A percentile compares a stretch with the other conserved stretches of the same genome.
These are phyloP conservation scores for Rhimphoctona megacephalus DNA, from an alignment of 2,888 invertebrate species.

Conservation along the genomic window DNA sequence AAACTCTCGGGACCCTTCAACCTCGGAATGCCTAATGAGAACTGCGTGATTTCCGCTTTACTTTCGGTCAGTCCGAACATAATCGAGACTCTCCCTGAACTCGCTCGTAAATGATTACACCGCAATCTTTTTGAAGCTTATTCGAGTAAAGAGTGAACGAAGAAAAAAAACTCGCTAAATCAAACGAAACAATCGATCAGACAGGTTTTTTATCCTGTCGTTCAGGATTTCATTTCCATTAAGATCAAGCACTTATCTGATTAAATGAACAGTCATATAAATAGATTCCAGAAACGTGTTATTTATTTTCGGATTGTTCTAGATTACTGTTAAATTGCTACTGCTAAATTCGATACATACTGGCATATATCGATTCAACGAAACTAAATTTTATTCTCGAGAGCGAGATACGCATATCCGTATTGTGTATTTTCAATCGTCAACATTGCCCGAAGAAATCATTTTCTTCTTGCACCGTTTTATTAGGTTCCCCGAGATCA, in stretches of 20 bases:
- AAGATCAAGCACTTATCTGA: conserved; percentile 33
- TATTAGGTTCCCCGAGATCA: neutral
- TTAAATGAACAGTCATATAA: conserved; percentile 1
- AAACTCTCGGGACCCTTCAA: conserved; percentile 72
- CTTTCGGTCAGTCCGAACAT: conserved; percentile 67
- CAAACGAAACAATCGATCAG: conserved; percentile 37
- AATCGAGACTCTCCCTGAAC: conserved; percentile 53
- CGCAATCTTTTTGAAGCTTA: conserved; percentile 42
- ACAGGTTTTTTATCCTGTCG: conserved; percentile 9
- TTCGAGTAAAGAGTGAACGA: conserved; percentile 18
- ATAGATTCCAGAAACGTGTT: neutral
- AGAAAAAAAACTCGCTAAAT: conserved; percentile 20
- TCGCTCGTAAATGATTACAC: conserved; percentile 54
- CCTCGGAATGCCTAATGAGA: conserved; percentile 82
- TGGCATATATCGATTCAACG: neutral
- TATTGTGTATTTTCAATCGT: neutral
- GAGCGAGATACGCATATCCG: neutral
- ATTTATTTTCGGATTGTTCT: neutral
- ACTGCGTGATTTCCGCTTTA: conserved; percentile 78
- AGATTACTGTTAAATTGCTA: neutral
- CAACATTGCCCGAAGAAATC: neutral
- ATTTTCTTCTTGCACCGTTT: conserved; percentile 1
- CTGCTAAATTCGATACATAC: no score
- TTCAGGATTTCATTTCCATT: conserved; percentile 5
- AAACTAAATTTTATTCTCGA: neutral